Evolutionary conservation across 2,113 vertebrate species (phyloP).

Genomic region (Anseranas semipalmata): DNA sequence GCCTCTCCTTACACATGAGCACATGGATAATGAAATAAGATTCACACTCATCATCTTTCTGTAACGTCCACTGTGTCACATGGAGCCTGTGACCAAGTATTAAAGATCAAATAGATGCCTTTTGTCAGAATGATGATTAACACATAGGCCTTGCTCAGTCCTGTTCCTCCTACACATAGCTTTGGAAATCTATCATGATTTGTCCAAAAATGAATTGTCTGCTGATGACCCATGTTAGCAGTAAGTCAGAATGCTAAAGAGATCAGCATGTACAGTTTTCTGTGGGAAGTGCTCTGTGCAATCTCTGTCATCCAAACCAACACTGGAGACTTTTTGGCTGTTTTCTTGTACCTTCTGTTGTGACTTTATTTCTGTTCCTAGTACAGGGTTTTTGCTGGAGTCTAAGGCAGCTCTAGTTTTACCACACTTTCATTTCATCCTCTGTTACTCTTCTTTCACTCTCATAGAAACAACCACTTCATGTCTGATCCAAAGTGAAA

Average conservation of each 20-base stretch:
- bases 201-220: constrained; percentile 46
- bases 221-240: constrained; percentile 37
- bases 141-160: constrained; percentile 13
- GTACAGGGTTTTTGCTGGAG: not conserved
- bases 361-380: not conserved
- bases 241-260: constrained; percentile 8
- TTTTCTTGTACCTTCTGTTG: constrained; percentile 38
- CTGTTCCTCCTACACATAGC: constrained; percentile 16
- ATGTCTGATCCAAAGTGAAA: not conserved
- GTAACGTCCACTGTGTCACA: constrained; percentile 45
- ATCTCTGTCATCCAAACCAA: not conserved
- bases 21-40: constrained; percentile 49
- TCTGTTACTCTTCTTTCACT: not conserved
- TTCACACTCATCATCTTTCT: constrained; percentile 38
- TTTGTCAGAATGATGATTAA: constrained; percentile 59
- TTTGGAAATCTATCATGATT: constrained; percentile 30
- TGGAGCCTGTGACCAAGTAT: constrained; percentile 4
- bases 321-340: constrained; percentile 9
- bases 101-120: constrained; percentile 17
- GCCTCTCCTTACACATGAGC: not conserved
- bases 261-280: not conserved
- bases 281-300: constrained; percentile 27
- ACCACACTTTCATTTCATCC: not conserved
- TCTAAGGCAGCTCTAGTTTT: not conserved
- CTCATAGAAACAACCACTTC: not conserved